Conservation (phyloP, 2,888 invertebrate genomes). For the Callimorpha dominula region DNA sequence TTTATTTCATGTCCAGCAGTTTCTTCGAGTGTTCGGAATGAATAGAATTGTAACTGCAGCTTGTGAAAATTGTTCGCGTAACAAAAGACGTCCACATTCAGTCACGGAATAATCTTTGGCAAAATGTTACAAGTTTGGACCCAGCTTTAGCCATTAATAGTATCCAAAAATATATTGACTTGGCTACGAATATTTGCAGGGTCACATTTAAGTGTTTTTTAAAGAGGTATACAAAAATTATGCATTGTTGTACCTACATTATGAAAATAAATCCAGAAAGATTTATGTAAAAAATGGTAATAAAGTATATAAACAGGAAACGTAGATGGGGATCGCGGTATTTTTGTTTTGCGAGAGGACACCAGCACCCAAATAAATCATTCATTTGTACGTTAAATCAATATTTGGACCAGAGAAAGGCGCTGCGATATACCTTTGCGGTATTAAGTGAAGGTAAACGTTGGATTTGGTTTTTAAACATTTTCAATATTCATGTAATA, state of each 20-base stretch:
- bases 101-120: no score
- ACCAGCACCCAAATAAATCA: slow-evolving; percentile 53
- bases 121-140: no score
- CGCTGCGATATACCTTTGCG: slow-evolving; percentile 18
- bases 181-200: no score
- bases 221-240: not conserved
- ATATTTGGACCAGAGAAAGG: slow-evolving; percentile 45
- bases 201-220: not conserved
- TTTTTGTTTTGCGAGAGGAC: slow-evolving; percentile 45
- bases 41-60: no score
- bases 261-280: not conserved
- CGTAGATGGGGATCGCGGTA: slow-evolving; percentile 35
- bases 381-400: slow-evolving; percentile 49
- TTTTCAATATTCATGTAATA: not conserved
- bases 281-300: slow-evolving; percentile 18
- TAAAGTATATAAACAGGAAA: slow-evolving; percentile 25
- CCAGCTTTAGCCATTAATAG: slow-evolving; percentile 28
- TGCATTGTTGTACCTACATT: not conserved
- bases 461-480: slow-evolving; percentile 7
- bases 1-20: no score
- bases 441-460: slow-evolving; percentile 29
- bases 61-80: no score
- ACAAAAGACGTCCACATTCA: no score
- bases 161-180: no score
- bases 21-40: no score